Conservation (phyloP, 1,140 invertebrate species). For the Lepidurus arcticus region DNA sequence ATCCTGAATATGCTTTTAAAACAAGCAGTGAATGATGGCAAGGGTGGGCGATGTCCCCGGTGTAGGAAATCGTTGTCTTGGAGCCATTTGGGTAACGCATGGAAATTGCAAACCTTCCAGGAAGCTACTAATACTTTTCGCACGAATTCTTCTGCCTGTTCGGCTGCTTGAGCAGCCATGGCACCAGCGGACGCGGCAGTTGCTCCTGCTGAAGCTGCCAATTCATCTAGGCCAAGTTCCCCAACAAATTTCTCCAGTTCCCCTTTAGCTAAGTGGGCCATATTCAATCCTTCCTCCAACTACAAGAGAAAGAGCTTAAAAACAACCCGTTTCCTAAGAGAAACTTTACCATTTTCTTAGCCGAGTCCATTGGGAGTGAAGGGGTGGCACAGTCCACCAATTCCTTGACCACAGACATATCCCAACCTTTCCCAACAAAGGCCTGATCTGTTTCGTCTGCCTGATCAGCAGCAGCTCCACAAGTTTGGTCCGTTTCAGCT, state of each 20-base stretch:
- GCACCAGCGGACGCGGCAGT: conserved; percentile 16
- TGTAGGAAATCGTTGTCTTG: conserved; percentile 59
- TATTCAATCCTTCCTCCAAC: conserved; percentile 31
- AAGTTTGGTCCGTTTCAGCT: not conserved
- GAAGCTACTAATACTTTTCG: conserved; percentile 46
- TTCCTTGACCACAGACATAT: conserved; percentile 9
- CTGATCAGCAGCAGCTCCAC: not conserved
- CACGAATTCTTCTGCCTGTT: conserved; percentile 50
- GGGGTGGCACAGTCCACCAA: not conserved
- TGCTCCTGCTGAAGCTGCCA: conserved; percentile 15
- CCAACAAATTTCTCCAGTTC: conserved; percentile 7
- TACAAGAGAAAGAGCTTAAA: not conserved
- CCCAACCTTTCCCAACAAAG: not conserved
- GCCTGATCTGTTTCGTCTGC: not conserved
- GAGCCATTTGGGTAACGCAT: conserved; percentile 55
- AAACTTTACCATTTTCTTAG: conserved; percentile 9
- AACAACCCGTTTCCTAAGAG: not conserved
- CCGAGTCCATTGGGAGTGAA: not conserved
- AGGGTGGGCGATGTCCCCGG: conserved; percentile 54
- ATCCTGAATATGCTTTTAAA: conserved; percentile 59
- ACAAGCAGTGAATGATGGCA: conserved; percentile 55
- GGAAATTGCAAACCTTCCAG: conserved; percentile 42
- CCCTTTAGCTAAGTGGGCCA: not conserved
- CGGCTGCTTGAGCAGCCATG: conserved; percentile 43
- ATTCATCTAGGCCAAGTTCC: conserved; percentile 13